Percentiles rank a stretch among this genome's conserved stretches.
These are phyloP conservation scores for Luperina nickerlii DNA, from an alignment of 2,888 invertebrate genomes.

Conservation along the genomic window DNA sequence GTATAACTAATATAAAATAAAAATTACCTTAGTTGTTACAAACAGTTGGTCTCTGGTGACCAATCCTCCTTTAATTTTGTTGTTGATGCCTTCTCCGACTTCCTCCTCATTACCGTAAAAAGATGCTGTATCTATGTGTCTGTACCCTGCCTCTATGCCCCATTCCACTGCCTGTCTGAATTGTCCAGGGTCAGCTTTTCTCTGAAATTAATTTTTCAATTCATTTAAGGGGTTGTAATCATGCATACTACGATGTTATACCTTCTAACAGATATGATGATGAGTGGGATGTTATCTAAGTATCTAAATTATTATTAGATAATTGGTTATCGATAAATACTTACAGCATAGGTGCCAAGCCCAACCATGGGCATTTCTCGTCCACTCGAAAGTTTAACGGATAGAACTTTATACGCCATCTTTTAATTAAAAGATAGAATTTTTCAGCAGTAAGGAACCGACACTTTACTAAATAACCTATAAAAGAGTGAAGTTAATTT, in stretches of 20 bases:
- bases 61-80: conserved; percentile 85
- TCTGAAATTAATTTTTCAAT: conserved; percentile 70
- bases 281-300: background rate
- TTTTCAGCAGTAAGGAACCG: background rate
- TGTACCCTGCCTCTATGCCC: conserved; percentile 88
- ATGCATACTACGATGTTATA: background rate
- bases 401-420: conserved; percentile 78
- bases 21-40: conserved; percentile 88
- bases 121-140: conserved; percentile 89
- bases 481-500: background rate
- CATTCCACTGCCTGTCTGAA: conserved; percentile 85
- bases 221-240: background rate
- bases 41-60: conserved; percentile 88
- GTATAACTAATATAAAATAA: background rate
- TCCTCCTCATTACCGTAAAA: conserved; percentile 88
- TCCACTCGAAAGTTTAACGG: conserved; percentile 88
- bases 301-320: background rate
- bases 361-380: conserved; percentile 91
- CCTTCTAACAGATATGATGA: background rate
- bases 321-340: conserved; percentile 54
- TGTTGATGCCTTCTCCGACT: conserved; percentile 86
- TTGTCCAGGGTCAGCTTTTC: conserved; percentile 79
- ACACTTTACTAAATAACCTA: background rate
- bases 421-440: background rate
- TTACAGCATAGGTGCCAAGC: conserved; percentile 91